These are phyloP conservation scores for Chaenogobius annularis DNA, from an alignment of 2,113 vertebrate genomes.

Conservation along the genomic window DNA sequence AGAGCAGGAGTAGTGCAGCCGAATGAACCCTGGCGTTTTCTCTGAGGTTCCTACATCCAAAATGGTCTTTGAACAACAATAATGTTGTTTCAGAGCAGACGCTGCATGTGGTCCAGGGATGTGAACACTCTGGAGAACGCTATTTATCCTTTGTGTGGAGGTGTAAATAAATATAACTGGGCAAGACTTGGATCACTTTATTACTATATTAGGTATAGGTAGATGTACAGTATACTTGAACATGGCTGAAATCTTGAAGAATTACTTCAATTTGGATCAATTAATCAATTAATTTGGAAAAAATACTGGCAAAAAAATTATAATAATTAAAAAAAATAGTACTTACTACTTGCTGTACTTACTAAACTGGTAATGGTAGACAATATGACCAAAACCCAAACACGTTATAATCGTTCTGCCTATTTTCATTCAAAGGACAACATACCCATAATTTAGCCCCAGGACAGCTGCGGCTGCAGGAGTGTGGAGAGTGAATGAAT, in stretches of 20 bases:
- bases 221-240: not conserved
- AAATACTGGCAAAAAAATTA: no score
- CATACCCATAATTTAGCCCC: no score
- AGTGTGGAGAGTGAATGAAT: no score
- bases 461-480: no score
- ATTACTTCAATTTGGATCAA: no score
- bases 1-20: slow-evolving; percentile 36
- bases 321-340: no score
- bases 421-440: no score
- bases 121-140: slow-evolving; percentile 27
- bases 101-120: slow-evolving; percentile 33
- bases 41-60: slow-evolving; percentile 25
- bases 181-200: not conserved
- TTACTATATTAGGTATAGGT: not conserved
- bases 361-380: no score
- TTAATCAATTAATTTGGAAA: no score
- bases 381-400: no score
- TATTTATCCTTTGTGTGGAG: slow-evolving; percentile 17
- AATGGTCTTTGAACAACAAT: slow-evolving; percentile 48
- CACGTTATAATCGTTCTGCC: no score
- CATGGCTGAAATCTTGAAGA: not conserved
- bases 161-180: not conserved
- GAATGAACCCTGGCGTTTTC: slow-evolving; percentile 48
- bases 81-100: slow-evolving; percentile 37
- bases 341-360: no score